Conservation (phyloP, 2,113 vertebrate genomes). For the Cercopithecus mona region DNA sequence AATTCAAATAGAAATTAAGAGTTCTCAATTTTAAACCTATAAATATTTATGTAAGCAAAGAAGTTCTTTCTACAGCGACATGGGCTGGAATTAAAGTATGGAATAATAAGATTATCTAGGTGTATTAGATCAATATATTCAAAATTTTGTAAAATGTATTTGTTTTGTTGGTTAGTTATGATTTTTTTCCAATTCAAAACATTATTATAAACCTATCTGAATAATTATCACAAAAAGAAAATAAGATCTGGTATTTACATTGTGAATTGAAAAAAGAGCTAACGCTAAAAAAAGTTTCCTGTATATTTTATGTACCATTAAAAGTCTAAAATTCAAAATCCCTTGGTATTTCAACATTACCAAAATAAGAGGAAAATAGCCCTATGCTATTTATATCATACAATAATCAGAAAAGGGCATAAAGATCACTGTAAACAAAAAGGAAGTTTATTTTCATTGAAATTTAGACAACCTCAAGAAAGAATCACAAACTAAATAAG, state of each 20-base stretch:
- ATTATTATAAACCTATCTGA: constrained; percentile 6
- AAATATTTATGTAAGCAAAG: constrained; percentile 30
- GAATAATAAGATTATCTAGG: background rate
- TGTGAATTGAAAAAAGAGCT: constrained; percentile 26
- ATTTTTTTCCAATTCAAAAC: constrained; percentile 1
- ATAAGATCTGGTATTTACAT: background rate
- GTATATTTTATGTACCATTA: background rate
- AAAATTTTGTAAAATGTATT: constrained; percentile 25
- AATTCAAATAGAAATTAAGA: constrained; percentile 80
- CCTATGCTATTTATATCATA: background rate
- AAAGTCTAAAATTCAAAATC: constrained; percentile 34
- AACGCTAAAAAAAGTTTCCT: background rate
- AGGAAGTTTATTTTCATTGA: background rate
- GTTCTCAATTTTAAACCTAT: constrained; percentile 69
- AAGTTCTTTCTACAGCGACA: background rate
- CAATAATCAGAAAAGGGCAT: background rate
- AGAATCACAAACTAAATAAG: background rate
- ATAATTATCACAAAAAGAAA: constrained; percentile 21
- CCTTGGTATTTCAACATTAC: background rate
- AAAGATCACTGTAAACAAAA: constrained; percentile 5
- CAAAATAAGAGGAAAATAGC: background rate
- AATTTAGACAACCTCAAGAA: constrained; percentile 12
- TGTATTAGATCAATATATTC: constrained; percentile 5
- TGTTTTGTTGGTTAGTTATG: background rate
- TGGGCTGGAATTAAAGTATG: constrained; percentile 34